Evolutionary conservation across 2,113 vertebrate genomes (phyloP), one percentile per base, ranked within the genome.

Genomic region (Zeus faber): DNA sequence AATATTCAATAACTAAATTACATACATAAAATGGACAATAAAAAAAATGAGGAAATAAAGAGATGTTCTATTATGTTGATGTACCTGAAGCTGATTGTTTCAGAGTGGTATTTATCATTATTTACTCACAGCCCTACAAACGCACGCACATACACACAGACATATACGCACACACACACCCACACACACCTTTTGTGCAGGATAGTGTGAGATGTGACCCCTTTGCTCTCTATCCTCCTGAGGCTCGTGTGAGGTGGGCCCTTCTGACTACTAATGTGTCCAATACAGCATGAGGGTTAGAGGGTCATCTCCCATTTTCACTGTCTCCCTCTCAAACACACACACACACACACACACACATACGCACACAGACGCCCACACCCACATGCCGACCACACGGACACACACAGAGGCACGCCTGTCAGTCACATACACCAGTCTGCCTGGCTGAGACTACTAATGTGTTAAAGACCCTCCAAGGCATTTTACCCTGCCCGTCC

Each of bases 231-330:
- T 54, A 20, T 77, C 53, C 55, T 57, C 39, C 72, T 58, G 61
- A 64, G 68, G 58, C 35, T 48, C 49, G 54, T 60, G 46, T 64
- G 60, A 69, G 50, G 62, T 55, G 46, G 52, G 54, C 67, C 60
- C 65, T 56, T 78, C 65, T 80, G 79, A 82, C 79, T 87, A 70
- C 76, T 82, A 81, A 87, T 84, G 76, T 64, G 59, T 44, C 55
- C 46, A 24, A 55, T 64, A 57, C 58, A 65, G 70, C 66, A 65
- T 65, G 62, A 78, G 74, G 73, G 73, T 76, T 77, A 71, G 59
- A 70, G 65, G 79, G 70, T 82, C 73, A 73, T 66, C 67, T 40
- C 31, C 16, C 45, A 22, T 7, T 29, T 5, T 17, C 23, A 21
- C 25, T 40, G 29, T 46, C 58, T 39, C 37, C 64, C 55, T 35